These are phyloP conservation scores for Darevskia mixta DNA, from an alignment of 2,797 vertebrate genomes.

Conservation along the genomic window DNA sequence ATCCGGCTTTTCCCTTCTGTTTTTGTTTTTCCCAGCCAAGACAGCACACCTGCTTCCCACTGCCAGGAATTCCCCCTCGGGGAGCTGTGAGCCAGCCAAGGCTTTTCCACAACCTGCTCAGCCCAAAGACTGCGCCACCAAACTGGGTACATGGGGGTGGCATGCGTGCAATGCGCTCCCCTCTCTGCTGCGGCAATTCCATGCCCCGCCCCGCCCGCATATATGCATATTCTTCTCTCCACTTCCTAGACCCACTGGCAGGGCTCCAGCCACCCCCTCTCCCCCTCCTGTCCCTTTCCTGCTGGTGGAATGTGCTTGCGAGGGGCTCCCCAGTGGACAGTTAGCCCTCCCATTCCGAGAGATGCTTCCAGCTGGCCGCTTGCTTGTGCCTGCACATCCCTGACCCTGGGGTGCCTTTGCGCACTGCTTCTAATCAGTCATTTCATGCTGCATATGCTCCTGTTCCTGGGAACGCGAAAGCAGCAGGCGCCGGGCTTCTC, in stretches of 20 bases:
- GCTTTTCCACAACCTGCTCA: background rate
- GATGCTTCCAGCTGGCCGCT: slow-evolving; percentile 34
- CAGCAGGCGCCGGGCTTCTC: too few species aligned
- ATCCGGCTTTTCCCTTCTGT: background rate
- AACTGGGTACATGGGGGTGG: background rate
- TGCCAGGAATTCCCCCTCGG: background rate
- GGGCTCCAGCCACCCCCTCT: background rate
- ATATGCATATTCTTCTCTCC: background rate
- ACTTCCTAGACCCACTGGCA: background rate
- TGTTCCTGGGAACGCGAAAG: background rate
- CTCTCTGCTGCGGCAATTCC: background rate
- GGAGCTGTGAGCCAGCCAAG: background rate
- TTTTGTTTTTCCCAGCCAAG: background rate
- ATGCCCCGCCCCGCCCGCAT: too few species aligned
- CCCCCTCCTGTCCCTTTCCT: background rate
- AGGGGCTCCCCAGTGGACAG: slow-evolving; percentile 20
- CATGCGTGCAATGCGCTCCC: too few species aligned
- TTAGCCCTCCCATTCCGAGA: background rate
- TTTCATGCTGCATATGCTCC: slow-evolving; percentile 31
- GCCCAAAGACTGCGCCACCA: background rate
- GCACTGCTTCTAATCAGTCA: slow-evolving; percentile 32
- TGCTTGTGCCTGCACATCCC: background rate
- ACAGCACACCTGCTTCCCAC: background rate
- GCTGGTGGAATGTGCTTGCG: slow-evolving; percentile 8
- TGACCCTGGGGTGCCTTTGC: slow-evolving; percentile 27